phyloP scores from a whole-genome alignment of 2,888 invertebrate genomes.

The Acleris emargana region DNA sequence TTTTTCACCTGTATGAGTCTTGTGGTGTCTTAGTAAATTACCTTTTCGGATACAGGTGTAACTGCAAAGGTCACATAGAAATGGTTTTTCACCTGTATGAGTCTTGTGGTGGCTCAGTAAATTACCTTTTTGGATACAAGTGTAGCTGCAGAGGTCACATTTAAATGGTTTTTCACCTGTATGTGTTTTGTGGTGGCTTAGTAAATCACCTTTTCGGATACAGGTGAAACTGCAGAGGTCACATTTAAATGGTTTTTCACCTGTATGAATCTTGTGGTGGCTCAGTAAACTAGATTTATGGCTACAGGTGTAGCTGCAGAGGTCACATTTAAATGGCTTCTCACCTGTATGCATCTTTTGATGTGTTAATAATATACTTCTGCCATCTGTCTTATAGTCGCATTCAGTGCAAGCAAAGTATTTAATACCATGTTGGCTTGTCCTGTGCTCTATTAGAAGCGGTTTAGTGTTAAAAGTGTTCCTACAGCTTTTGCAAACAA shows the following conservation, averaged over 20 bases:
- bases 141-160: constrained; percentile 37
- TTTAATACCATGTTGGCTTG: not conserved
- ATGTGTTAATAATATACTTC: not conserved
- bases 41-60: too few species aligned
- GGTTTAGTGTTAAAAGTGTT: not conserved
- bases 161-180: constrained; percentile 34
- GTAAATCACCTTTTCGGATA: not conserved
- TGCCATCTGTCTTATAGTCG: not conserved
- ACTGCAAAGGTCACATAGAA: constrained; percentile 5
- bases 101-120: not conserved
- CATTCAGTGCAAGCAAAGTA: constrained; percentile 1
- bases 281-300: not conserved
- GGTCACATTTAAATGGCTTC: constrained; percentile 39
- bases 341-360: constrained; percentile 14
- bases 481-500: not conserved
- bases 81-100: constrained; percentile 8
- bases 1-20: constrained; percentile 36
- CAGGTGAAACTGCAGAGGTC: not conserved
- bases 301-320: constrained; percentile 29
- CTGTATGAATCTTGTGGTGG: not conserved
- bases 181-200: constrained; percentile 22
- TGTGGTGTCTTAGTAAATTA: not conserved
- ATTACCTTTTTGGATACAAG: not conserved
- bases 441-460: not conserved
- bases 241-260: constrained; percentile 16